Base-by-base conservation (phyloP, 2,113 vertebrate genomes). In the Dunckerocampus dactyliophorus region DNA sequence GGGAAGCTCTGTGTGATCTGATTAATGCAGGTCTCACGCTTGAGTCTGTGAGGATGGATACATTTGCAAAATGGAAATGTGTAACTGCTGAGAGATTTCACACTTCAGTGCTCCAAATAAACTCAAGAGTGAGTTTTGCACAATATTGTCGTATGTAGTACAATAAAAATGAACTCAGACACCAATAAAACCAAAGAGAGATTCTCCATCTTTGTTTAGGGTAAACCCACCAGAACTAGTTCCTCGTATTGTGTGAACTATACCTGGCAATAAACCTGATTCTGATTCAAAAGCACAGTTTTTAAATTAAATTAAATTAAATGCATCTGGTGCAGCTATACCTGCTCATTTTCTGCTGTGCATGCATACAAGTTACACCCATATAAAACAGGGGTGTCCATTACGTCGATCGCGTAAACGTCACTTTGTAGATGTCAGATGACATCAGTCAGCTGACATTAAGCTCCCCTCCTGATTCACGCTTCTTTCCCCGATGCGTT, bases 11-110 rank as follows among this genome's bases (percentile, higher is more conserved):
- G 54, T 56, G 54, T 56, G 54, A 13, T 56, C 54, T 21, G 34
- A 56, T 56, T 42, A 56, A 56, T 56, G 37, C 54, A 56, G 12
- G 53, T 20, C 53, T 55, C 53, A 20, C 54, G 37, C 54, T 56
- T 21, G 34, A 56, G 54, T 39, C 34, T n/a, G 54, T 6, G 37
- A 4, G 37, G 20, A 21, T 14, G 39, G 39, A 12, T 43, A 43
- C 39, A 43, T 43, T 43, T 43, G 39, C 54, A 42, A 56, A 56
- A 55, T 39, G 52, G n/a, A 37, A 55, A 56, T 56, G 54, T 42
- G 34, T 20, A 13, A 20, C 39, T 56, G 20, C 34, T 5, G 5
- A 21, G 54, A n/a, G n/a, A 42, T 56, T 56, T 39, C 31, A 20
- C 31, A 37, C 53, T 56, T 56, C 31, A 42, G 34, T 56, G n/a